Evolutionary conservation across 2,888 invertebrate genomes (phyloP).

Genomic region (Orthosia incerta): DNA sequence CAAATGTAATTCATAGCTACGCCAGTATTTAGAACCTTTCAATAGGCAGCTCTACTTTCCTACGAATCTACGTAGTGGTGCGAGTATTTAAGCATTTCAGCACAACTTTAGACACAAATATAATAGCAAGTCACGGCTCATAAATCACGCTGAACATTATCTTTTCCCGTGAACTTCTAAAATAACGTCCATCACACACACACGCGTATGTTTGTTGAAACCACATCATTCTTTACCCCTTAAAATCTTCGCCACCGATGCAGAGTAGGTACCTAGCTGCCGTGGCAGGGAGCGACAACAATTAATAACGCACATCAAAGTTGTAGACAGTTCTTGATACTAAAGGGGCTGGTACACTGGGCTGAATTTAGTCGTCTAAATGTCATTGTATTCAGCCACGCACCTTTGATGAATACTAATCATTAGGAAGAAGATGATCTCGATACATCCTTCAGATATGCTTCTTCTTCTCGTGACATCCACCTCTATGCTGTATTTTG

Average conservation of each 20-base stretch:
- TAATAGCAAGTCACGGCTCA: slow-evolving; percentile 1
- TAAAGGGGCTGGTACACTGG: background rate
- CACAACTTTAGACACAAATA: background rate
- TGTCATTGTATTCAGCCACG: no score
- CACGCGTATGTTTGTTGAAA: slow-evolving; percentile 1
- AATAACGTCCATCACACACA: slow-evolving; percentile 1
- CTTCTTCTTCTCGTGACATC: no score
- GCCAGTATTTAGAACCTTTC: background rate
- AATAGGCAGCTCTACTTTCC: no score
- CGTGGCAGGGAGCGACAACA: slow-evolving; percentile 21
- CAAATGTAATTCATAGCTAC: background rate
- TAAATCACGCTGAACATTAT: slow-evolving; percentile 11
- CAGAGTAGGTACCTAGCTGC: slow-evolving; percentile 21
- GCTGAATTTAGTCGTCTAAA: background rate
- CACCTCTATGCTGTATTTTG: no score
- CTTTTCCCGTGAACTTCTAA: background rate
- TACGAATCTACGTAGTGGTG: background rate
- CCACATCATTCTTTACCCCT: slow-evolving; percentile 5
- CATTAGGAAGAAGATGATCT: no score
- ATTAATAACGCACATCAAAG: slow-evolving; percentile 65
- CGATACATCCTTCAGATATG: no score
- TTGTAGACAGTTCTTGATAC: slow-evolving; percentile 54
- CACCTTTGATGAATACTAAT: no score
- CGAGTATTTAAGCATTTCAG: background rate
- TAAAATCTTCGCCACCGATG: slow-evolving; percentile 8